Evolutionary conservation across 2,888 invertebrate species (phyloP), one percentile per base, ranked within the genome.

Genomic region (Thereva unica): DNA sequence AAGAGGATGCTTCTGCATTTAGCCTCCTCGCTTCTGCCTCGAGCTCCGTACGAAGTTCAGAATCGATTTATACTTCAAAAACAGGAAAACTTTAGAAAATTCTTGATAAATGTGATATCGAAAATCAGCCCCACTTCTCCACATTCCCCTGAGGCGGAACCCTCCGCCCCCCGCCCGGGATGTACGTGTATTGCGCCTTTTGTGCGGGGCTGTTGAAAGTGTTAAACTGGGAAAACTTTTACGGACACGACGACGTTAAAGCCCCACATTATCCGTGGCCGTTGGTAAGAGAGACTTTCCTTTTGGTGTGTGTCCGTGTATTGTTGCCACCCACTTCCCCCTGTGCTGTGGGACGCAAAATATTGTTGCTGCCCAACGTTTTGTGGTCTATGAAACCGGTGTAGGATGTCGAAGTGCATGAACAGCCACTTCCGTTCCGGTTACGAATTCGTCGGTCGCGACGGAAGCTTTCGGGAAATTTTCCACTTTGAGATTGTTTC

Each of bases 401-500:
- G 61, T 66, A 66, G 66, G 63, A 66, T 68, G 68, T 68, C 68
- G 68, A 68, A 68, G 68, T 71, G 71, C 69, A 69, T 69, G 64
- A 67, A 69, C 68, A 64, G 57, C 66, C 63, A 70, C 68, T 70
- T 71, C 71, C 71, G 70, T 70, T 71, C 70, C 65, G 70, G 70
- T 70, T 70, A 71, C 71, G 70, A 71, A 70, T 71, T 71, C 69
- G 69, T 70, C 70, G 71, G 71, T 71, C 69, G 69, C 71, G 69
- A 69, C 67, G 70, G 71, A 70, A 70, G 67, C 64, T 64, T 69
- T 71, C 71, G 71, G 69, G 71, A 71, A 71, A 71, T 71, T 69
- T 71, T 68, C 70, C 70, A 69, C 71, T 71, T 71, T 69, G 68
- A 69, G 70, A 70, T 71, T 71, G 70, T 71, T 71, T 71, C 71